These are phyloP conservation scores for Acanthosoma haemorrhoidale DNA, from an alignment of 2,888 invertebrate species.

Conservation along the genomic window DNA sequence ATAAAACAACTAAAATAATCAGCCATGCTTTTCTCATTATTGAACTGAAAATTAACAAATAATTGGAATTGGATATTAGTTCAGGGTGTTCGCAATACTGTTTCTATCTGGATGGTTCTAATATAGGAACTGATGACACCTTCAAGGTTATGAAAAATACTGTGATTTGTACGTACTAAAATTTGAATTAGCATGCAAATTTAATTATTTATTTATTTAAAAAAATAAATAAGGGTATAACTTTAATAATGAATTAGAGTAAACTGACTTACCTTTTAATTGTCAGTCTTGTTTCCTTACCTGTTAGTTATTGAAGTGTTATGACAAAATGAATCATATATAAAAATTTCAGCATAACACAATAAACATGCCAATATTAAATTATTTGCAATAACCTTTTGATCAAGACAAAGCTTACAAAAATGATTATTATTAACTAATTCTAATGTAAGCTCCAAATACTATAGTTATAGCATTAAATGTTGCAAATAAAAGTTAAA, in stretches of 20 bases:
- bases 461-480: neutral
- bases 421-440: neutral
- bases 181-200: slow-evolving; percentile 3
- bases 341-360: slow-evolving; percentile 6
- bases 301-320: slow-evolving; percentile 39
- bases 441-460: slow-evolving; percentile 25
- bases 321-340: slow-evolving; percentile 21
- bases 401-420: slow-evolving; percentile 26
- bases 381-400: slow-evolving; percentile 12
- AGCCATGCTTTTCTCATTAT: neutral
- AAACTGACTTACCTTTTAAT: slow-evolving; percentile 25
- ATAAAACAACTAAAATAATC: neutral
- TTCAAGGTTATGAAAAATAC: neutral
- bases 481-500: neutral
- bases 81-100: neutral
- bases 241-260: slow-evolving; percentile 12
- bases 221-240: slow-evolving; percentile 1
- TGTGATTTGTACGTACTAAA: neutral
- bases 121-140: slow-evolving; percentile 1
- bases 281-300: slow-evolving; percentile 31
- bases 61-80: neutral
- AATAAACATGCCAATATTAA: slow-evolving; percentile 18
- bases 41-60: neutral
- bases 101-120: slow-evolving; percentile 15
- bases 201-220: neutral